Evolutionary conservation across 2,888 invertebrate species (phyloP), one percentile per base, ranked within the genome.

Genomic region (Acheta domesticus): DNA sequence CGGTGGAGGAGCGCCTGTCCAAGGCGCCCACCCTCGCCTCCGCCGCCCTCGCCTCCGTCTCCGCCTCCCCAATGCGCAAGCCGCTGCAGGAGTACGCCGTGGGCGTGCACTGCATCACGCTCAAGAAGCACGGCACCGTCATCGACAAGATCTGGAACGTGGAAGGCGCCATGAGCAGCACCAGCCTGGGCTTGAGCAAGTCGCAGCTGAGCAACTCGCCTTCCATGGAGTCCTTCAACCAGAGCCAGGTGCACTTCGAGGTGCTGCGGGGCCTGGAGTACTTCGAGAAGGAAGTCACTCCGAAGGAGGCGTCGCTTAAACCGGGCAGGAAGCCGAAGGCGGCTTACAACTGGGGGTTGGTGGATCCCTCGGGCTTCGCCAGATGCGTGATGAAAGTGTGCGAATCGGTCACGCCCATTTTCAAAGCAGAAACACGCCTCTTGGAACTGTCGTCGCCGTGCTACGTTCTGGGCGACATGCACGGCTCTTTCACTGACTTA

Each of bases 401-500:
- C 84, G 83, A 85, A 20, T 86, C 88, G 81, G 88, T 87, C 0
- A 87, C 86, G 80, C 88, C 88, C n/a, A 84, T 90, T 20, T 86
- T 91, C 3, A 85, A 84, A 77, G 85, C 84, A 19, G 91, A 92
- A 84, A 85, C 89, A 0, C 84, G 91, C 80, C 84, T 91, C 62
- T 83, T 92, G 50, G 86, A 88, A 81, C 83, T 92, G 3, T 83
- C 85, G 36, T 87, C 91, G 3, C 91, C 91, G 1, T 87, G 88
- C 21, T 91, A 91, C 83, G 88, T 91, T 77, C 85, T 91, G 92
- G 93, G 94, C 11, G 94, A 94, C 84, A 88, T 94, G 74, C 94
- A 94, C 87, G 94, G 94, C 23, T 94, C 93, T 86, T 90, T 91
- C 81, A 86, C 88, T 12, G 93, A 94, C 83, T 86, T 94, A 50